These are phyloP conservation scores for Theretra japonica DNA, from an alignment of 2,888 invertebrate genomes.

Conservation along the genomic window DNA sequence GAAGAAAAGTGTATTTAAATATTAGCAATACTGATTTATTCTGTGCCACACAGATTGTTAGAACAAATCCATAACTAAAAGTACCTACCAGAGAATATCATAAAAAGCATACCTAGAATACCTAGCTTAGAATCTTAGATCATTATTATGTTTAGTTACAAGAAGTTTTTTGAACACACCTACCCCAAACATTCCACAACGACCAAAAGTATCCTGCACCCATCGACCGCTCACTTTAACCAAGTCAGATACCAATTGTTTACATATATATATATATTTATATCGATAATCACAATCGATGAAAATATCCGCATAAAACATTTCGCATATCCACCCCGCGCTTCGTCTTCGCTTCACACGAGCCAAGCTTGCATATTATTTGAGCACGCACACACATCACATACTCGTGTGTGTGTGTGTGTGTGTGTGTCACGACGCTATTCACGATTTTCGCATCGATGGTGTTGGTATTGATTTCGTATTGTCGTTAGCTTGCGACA, in stretches of 20 bases:
- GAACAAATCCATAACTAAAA: too few relatives aligned
- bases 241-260: not conserved
- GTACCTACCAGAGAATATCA: too few relatives aligned
- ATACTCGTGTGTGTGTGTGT: constrained; percentile 36
- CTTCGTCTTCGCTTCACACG: constrained; percentile 74
- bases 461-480: constrained; percentile 84
- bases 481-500: constrained; percentile 83
- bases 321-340: constrained; percentile 54
- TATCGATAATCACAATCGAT: not conserved
- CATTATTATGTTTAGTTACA: too few relatives aligned
- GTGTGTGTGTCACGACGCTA: constrained; percentile 70
- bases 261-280: not conserved
- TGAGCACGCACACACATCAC: constrained; percentile 60
- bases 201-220: too few relatives aligned
- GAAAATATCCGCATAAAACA: not conserved
- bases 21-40: too few relatives aligned
- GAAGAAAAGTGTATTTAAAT: too few relatives aligned
- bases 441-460: constrained; percentile 84
- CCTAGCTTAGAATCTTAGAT: too few relatives aligned
- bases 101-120: too few relatives aligned
- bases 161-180: too few relatives aligned
- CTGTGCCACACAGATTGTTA: too few relatives aligned
- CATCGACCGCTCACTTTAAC: not conserved
- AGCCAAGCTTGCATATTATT: constrained; percentile 80
- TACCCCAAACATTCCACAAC: too few relatives aligned